Evolutionary conservation across 2,113 vertebrate genomes (phyloP).

Genomic region (Cynopterus brachyotis): DNA sequence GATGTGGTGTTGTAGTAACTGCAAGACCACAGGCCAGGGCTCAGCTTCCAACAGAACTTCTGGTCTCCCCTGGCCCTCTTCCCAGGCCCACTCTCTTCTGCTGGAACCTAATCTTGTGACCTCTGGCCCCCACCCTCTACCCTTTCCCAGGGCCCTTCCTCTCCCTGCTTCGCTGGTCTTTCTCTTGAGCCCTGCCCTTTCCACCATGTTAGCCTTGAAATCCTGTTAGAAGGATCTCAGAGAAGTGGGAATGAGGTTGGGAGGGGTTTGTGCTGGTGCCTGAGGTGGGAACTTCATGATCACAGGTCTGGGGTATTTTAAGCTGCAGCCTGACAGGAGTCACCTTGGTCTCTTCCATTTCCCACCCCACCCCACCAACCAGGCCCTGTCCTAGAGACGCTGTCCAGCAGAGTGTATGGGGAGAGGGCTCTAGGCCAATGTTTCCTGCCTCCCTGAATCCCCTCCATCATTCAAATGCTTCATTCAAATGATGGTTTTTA

Average conservation of each 20-base stretch:
- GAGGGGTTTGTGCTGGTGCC: not conserved
- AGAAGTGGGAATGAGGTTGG: not conserved
- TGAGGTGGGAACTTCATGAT: not conserved
- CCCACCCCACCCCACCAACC: not conserved
- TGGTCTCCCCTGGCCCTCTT: not conserved
- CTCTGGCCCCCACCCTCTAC: not conserved
- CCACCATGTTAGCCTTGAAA: not conserved
- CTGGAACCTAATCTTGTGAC: not conserved
- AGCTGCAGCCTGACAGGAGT: not conserved
- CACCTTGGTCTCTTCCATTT: not conserved
- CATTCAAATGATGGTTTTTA: not conserved
- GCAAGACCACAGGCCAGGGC: conserved; percentile 62
- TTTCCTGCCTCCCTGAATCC: not conserved
- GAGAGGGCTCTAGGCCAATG: not conserved
- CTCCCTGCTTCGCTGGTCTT: not conserved
- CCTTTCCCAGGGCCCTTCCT: not conserved
- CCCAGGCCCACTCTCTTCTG: not conserved
- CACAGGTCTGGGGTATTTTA: not conserved
- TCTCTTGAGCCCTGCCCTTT: not conserved
- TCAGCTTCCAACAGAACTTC: not conserved
- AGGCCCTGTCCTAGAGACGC: not conserved
- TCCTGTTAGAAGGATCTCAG: not conserved
- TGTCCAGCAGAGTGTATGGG: not conserved
- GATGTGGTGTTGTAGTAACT: conserved; percentile 96
- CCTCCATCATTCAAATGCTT: not conserved